Conservation (phyloP, 2,797 vertebrate species). For the Pseudocheirus occidentalis region DNA sequence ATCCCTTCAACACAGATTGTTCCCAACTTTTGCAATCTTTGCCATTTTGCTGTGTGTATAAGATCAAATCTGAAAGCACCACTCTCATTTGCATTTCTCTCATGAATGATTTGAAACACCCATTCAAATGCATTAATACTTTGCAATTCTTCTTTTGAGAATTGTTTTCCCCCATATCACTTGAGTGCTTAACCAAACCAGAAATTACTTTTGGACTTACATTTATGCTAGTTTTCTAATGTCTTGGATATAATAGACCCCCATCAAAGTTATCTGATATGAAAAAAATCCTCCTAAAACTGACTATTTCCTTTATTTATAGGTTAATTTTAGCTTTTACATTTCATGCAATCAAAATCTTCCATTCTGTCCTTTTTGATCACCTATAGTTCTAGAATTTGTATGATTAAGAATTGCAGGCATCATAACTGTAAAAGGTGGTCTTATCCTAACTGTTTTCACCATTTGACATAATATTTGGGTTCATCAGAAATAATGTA, state of each 20-base stretch:
- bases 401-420: background rate
- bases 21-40: background rate
- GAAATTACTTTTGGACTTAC: background rate
- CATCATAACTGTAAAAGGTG: background rate
- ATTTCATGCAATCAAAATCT: background rate
- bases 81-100: background rate
- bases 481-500: too few species aligned
- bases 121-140: background rate
- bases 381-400: background rate
- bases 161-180: background rate
- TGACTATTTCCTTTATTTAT: background rate
- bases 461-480: background rate
- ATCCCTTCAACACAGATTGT: background rate
- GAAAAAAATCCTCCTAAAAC: background rate
- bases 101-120: background rate
- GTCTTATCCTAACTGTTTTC: background rate
- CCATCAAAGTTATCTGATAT: background rate
- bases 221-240: background rate
- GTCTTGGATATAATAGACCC: background rate
- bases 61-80: background rate
- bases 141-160: background rate
- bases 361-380: background rate
- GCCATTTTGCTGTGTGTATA: background rate
- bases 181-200: background rate
- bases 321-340: background rate